Conservation (phyloP, 2,888 invertebrate genomes). For the Zootermopsis nevadensis region DNA sequence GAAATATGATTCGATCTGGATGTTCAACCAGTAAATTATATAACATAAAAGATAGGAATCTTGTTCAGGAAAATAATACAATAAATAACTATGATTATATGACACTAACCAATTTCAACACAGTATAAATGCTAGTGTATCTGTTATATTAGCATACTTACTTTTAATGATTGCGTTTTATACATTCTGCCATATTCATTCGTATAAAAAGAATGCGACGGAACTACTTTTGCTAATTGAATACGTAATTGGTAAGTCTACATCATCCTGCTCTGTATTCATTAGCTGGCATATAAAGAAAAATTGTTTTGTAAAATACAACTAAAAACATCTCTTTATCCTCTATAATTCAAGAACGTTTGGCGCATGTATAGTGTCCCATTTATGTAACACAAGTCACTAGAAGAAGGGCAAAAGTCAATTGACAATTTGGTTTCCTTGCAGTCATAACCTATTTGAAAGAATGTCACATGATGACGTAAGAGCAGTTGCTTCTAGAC, state of each 20-base stretch:
- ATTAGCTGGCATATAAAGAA: neutral
- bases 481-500: neutral
- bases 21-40: too few species aligned
- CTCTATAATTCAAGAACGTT: neutral
- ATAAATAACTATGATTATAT: neutral
- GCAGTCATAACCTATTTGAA: neutral
- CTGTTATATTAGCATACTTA: neutral
- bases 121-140: neutral
- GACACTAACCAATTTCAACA: neutral
- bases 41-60: neutral
- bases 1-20: too few species aligned
- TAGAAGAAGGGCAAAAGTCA: neutral
- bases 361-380: neutral
- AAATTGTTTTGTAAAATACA: neutral
- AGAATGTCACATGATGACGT: conserved; percentile 1
- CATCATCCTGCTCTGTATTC: neutral
- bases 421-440: conserved; percentile 14
- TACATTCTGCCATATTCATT: neutral
- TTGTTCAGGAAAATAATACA: neutral
- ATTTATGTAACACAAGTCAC: neutral
- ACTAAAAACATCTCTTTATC: neutral
- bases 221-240: neutral
- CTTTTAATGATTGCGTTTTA: neutral
- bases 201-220: neutral
- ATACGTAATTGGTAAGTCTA: neutral